phyloP scores from a whole-genome alignment of 2,888 invertebrate species.

The Creontiades dilutus region DNA sequence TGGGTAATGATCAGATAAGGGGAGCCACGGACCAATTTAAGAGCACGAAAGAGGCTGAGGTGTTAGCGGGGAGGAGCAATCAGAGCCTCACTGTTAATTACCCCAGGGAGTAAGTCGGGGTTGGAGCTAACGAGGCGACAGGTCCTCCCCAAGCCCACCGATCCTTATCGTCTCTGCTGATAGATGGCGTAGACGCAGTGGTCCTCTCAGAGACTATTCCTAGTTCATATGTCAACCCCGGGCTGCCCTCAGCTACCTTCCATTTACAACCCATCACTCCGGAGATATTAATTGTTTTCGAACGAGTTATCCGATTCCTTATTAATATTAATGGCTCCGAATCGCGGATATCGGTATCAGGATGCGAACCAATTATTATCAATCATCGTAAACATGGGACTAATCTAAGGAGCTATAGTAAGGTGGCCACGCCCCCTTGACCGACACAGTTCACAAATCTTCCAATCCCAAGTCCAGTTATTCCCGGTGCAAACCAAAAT shows the following conservation, averaged over 20 bases:
- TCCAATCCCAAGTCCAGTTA: neutral
- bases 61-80: slow-evolving; percentile 29
- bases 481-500: too few species aligned
- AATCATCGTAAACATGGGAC: slow-evolving; percentile 53
- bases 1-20: slow-evolving; percentile 39
- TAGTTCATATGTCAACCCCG: slow-evolving; percentile 42
- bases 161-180: slow-evolving; percentile 45
- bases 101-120: neutral
- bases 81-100: slow-evolving; percentile 46
- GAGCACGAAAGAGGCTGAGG: slow-evolving; percentile 8
- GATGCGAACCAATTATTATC: slow-evolving; percentile 63
- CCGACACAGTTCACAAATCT: neutral
- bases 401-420: slow-evolving; percentile 33
- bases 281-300: slow-evolving; percentile 57
- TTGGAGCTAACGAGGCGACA: slow-evolving; percentile 43
- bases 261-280: slow-evolving; percentile 51
- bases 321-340: slow-evolving; percentile 60
- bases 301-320: slow-evolving; percentile 52
- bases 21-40: slow-evolving; percentile 15
- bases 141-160: slow-evolving; percentile 37
- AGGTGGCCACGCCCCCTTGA: slow-evolving; percentile 24
- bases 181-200: slow-evolving; percentile 11
- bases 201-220: slow-evolving; percentile 12
- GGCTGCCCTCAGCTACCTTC: slow-evolving; percentile 24
- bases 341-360: slow-evolving; percentile 57